Base-by-base conservation (phyloP, 2,888 invertebrate genomes). In the Drosophila limbata region DNA sequence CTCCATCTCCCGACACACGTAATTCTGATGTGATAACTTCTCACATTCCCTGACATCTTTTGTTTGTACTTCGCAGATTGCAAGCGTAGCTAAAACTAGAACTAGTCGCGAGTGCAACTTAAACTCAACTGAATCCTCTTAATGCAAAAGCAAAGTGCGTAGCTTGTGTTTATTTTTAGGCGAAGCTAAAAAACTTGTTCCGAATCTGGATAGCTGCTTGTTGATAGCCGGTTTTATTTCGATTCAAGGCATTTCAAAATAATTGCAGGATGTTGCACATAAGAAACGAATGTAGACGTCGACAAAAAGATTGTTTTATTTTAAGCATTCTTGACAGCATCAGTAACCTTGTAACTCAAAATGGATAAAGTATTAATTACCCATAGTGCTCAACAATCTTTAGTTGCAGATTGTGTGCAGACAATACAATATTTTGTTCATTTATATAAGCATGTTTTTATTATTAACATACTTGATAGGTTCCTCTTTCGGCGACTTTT, bases 11-110 rank as follows among this genome's bases (percentile, higher is more conserved):
- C 62, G 73, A 19, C 90, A 90, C 1, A 84, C 48, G 50, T 69
- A 69, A 9, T 2, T 71, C 0, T 55, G 28, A 1, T 55, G 9
- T 1, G 10, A 21, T 5, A 69, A 8, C 8, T 67, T 40, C 11
- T 85, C 85, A 33, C 84, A 87, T 69, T 87, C 81, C 48, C 72
- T 68, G 8, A 71, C 8, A 51, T 73, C 84, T 63, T 84, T 86
- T 17, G 73, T 19, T 0, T 15, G 4, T 0, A 66, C 53, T 9
- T 13, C n/a, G 17, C 13, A 25, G 31, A 64, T 50, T 39, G 17
- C 57, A 21, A 55, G 37, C 4, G 37, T 13, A 0, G 6, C 39
- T n/a, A 61, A 37, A 45, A 73, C 10, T 39, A 75, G 31, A 70
- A 71, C 60, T 21, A 11, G 55, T 51, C n/a, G 9, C 35, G 65